These are phyloP conservation scores for Tenthredo scrophulariae DNA, from an alignment of 2,888 invertebrate species.

Conservation along the genomic window DNA sequence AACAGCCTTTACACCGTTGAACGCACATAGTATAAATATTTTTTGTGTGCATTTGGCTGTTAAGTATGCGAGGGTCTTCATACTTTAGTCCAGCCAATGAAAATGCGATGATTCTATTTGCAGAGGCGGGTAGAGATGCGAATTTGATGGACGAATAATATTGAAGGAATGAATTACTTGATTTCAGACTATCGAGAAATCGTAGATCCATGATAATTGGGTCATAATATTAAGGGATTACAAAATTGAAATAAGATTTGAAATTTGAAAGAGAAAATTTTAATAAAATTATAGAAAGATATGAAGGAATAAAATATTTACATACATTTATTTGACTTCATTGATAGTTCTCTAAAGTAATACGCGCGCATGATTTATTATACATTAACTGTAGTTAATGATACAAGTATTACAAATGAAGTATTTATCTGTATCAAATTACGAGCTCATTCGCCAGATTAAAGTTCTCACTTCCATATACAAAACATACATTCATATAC, in stretches of 20 bases:
- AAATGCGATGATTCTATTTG: neutral
- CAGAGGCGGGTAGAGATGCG: neutral
- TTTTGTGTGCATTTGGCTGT: neutral
- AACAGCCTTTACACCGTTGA: neutral
- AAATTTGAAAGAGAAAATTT: neutral
- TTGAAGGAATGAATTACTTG: neutral
- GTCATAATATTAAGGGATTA: neutral
- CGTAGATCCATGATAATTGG: neutral
- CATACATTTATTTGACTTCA: conserved; percentile 20
- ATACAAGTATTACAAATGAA: neutral
- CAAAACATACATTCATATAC: neutral
- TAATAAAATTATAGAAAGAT: neutral
- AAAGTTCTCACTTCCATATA: neutral
- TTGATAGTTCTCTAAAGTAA: neutral
- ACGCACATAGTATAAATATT: neutral
- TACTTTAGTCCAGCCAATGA: neutral
- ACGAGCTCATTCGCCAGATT: neutral
- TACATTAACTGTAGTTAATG: neutral
- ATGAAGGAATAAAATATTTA: neutral
- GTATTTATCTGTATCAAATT: neutral
- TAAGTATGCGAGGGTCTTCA: neutral
- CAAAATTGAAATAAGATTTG: neutral
- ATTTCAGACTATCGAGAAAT: neutral
- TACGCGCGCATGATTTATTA: neutral
- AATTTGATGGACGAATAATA: neutral